A percentile compares a stretch with the other conserved stretches of the same genome.
These are phyloP conservation scores for Ferrisia virgata DNA, from an alignment of 2,888 invertebrate species.

Conservation along the genomic window DNA sequence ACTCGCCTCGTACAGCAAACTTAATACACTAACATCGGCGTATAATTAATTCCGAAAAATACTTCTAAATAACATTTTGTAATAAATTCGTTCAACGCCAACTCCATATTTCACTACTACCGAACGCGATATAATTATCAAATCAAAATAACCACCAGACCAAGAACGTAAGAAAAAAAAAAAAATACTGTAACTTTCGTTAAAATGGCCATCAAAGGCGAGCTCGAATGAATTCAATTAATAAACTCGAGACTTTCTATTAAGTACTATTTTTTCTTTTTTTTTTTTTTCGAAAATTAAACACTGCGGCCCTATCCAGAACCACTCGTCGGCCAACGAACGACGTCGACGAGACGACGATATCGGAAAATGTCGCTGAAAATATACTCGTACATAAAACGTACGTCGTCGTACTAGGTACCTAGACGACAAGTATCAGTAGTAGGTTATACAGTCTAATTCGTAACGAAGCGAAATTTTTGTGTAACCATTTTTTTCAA, in stretches of 20 bases:
- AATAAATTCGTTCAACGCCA: background rate
- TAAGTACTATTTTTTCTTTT: too few species aligned
- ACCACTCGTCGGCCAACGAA: background rate
- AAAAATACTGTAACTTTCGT: background rate
- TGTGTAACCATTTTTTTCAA: slow-evolving; percentile 39
- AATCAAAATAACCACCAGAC: background rate
- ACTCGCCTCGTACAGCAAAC: background rate
- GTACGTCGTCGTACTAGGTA: background rate
- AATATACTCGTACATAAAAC: background rate
- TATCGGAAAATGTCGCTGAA: background rate
- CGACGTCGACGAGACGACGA: background rate
- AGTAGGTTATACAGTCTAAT: background rate
- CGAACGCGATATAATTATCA: background rate
- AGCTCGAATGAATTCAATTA: background rate
- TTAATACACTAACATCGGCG: background rate
- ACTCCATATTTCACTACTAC: background rate
- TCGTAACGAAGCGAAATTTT: slow-evolving; percentile 36
- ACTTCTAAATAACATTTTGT: background rate
- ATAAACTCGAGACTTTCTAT: background rate
- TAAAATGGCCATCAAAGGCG: background rate
- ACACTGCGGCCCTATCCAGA: background rate
- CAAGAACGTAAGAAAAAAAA: background rate
- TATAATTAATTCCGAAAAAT: background rate
- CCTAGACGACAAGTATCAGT: background rate
- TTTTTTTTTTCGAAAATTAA: background rate